Evolutionary conservation across 2,797 vertebrate species (phyloP).

Genomic region (Australoheros facetus): DNA sequence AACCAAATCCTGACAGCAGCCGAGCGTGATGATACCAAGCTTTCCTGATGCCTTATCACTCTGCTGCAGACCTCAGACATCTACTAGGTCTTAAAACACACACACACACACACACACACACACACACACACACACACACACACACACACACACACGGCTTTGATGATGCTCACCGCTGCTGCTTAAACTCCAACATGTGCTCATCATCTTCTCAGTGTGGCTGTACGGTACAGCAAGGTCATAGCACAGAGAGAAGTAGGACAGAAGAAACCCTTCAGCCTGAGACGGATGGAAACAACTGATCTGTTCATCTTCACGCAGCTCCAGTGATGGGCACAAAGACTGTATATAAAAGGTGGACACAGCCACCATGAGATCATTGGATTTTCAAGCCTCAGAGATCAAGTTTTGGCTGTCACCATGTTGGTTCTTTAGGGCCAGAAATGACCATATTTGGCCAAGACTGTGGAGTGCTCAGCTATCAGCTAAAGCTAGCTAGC

Average conservation of each 20-base stretch:
- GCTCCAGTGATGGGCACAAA: too few species aligned
- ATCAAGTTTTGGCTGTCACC: neutral
- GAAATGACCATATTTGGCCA: too few species aligned
- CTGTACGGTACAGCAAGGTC: neutral
- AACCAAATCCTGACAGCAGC: neutral
- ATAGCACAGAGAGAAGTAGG: conserved; percentile 20
- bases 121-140: too few species aligned
- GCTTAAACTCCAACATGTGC: conserved; percentile 37
- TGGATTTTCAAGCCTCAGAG: neutral
- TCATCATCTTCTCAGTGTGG: conserved; percentile 21
- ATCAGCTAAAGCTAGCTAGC: neutral
- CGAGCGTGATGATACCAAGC: neutral
- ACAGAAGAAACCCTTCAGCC: conserved; percentile 26
- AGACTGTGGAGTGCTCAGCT: neutral
- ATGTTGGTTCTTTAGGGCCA: neutral
- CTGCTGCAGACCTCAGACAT: conserved; percentile 14
- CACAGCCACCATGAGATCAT: neutral
- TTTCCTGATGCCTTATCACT: conserved; percentile 16
- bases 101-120: too few species aligned
- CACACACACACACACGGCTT: neutral
- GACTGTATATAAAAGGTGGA: neutral
- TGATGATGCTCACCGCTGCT: conserved; percentile 18
- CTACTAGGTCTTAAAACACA: neutral
- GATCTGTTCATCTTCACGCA: too few species aligned
- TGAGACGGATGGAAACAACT: neutral